These are phyloP conservation scores for Anableps anableps DNA, from an alignment of 2,797 vertebrate species.

Conservation along the genomic window DNA sequence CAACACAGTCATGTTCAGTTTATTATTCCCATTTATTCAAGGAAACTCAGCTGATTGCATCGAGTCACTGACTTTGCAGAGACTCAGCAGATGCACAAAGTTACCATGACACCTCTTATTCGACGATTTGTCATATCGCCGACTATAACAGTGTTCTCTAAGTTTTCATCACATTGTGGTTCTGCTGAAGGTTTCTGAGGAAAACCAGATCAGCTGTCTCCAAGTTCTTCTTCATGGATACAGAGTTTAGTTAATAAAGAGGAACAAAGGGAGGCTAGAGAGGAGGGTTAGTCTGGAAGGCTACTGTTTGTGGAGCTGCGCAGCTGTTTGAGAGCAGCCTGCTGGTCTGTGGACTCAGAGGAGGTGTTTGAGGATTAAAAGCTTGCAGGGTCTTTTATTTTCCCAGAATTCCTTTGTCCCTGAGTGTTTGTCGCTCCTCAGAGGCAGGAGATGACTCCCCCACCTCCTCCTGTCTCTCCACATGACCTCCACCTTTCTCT, in stretches of 20 bases:
- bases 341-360: conserved; percentile 56
- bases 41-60: background rate
- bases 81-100: background rate
- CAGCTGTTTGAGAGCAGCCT: conserved; percentile 35
- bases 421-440: conserved; percentile 21
- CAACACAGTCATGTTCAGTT: background rate
- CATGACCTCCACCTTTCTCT: conserved; percentile 23
- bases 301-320: conserved; percentile 14
- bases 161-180: background rate
- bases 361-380: conserved; percentile 36
- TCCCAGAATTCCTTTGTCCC: conserved; percentile 50
- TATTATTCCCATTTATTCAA: background rate
- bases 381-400: conserved; percentile 34
- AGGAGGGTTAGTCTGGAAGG: background rate
- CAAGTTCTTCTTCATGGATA: background rate
- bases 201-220: background rate
- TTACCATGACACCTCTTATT: background rate
- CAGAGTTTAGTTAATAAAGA: conserved; percentile 8
- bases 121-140: background rate
- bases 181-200: conserved; percentile 4
- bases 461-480: conserved; percentile 8
- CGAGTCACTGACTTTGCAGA: background rate
- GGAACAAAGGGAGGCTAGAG: background rate
- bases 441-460: conserved; percentile 15
- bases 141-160: background rate